Base-by-base conservation (phyloP, 2,113 vertebrate species). In the Chaetodon auriga region DNA sequence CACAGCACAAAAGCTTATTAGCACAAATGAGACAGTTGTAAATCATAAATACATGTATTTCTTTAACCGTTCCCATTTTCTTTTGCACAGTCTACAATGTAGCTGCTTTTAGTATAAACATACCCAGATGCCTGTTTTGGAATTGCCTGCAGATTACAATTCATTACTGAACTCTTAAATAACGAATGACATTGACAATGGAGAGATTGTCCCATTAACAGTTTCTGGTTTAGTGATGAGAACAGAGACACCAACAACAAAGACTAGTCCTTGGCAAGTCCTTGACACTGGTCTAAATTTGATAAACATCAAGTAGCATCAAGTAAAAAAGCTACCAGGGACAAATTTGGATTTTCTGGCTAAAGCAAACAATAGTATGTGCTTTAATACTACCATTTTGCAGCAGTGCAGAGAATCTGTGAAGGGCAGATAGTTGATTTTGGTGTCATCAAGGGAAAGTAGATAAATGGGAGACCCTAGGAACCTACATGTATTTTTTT, bases 1-100 rank as follows among this genome's bases (percentile, higher is more conserved):
- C 53, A 77, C 36, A 63, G 66, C 43, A 78, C 77, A 79, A 79
- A 76, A 68, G 73, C 53, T 55, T 68, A 73, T 88, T 81, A 83
- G 57, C 19, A 35, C 57, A 87, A 85, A 87, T 82, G 71, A 81
- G 58, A 65, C 45, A 68, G 45, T 45, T 53, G 79, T 85, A 78
- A 81, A 79, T 85, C 81, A 88, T 55, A 81, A 79, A 68, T 71
- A 18, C 62, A 75, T 82, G 54, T 46, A 62, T 68, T 79, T 79
- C 6, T 68, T 58, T 62, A 80, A 84, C 43, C 46, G 58, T 82
- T 72, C 75, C 66, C 57, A 81, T 84, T 88, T 80, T 77, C 45
- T 58, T 75, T 71, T 58, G 14, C 53, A 43, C 48, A 43, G 35
- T 77, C 14, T 8, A 41, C 6, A 49, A 62, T 73, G 65, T 74